Evolutionary conservation across 2,797 vertebrate genomes (phyloP).

Genomic region (Triplophysa yarkandensis): DNA sequence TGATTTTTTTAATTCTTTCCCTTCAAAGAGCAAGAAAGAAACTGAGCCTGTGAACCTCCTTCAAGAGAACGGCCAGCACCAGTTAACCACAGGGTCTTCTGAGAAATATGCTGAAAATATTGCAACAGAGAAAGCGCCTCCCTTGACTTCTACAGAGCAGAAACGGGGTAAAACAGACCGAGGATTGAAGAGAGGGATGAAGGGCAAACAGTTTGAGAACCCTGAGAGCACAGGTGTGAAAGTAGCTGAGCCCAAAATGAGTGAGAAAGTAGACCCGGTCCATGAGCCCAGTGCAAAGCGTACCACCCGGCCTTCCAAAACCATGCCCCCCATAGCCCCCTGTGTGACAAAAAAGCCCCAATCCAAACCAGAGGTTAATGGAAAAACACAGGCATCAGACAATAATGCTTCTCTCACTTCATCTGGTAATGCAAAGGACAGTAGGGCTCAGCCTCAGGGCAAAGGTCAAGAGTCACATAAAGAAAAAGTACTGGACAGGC

Average conservation of each 20-base stretch:
- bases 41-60: constrained; percentile 67
- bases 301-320: constrained; percentile 52
- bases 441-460: constrained; percentile 46
- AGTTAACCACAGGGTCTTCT: constrained; percentile 40
- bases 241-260: constrained; percentile 42
- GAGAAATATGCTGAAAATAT: constrained; percentile 63
- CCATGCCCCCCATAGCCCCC: constrained; percentile 30
- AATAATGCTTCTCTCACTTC: constrained; percentile 52
- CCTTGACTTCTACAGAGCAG: constrained; percentile 66
- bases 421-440: constrained; percentile 51
- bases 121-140: constrained; percentile 55
- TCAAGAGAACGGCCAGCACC: constrained; percentile 74
- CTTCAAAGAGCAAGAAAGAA: constrained; percentile 80
- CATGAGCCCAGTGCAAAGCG: constrained; percentile 62
- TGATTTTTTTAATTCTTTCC: constrained; percentile 11
- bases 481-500: constrained; percentile 34
- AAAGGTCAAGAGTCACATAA: constrained; percentile 45
- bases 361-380: constrained; percentile 50
- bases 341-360: constrained; percentile 44
- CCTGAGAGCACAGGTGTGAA: constrained; percentile 46
- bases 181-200: constrained; percentile 73
- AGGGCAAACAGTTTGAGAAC: constrained; percentile 74
- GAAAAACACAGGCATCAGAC: constrained; percentile 41
- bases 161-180: constrained; percentile 78
- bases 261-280: constrained; percentile 65